Base-by-base conservation (phyloP, 2,113 vertebrate species). In the Cebus imitator region DNA sequence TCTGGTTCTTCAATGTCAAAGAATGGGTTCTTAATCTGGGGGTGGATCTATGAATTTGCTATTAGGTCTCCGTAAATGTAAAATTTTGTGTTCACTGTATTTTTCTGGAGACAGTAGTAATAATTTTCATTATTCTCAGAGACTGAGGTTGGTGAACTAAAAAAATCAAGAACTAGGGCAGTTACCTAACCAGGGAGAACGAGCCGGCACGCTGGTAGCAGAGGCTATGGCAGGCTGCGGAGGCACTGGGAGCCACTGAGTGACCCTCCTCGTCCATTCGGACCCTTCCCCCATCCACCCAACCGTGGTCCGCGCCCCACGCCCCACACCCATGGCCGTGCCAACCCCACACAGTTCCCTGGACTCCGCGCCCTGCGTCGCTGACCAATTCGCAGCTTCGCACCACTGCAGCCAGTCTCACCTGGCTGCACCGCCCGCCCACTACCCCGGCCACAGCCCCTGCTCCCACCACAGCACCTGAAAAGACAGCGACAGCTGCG, bases 341-440 rank as follows among this genome's bases (percentile, higher is more conserved):
- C 85, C 95, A 87, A 85, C 76, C 97, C 87, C 35, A 92, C 95
- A 91, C 91, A 92, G 95, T 92, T 89, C 95, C 89, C 90, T 10
- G 95, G 96, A 98, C 95, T 97, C 92, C 92, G 94, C 79, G 87
- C 91, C 90, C 57, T 8, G 58, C 76, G 70, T 93, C 93, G 96
- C 96, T 96, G 94, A 97, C 96, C 86, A 90, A 87, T 91, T 80
- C 93, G 68, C 96, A 83, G 94, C 86, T 83, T 95, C 73, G 52
- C 81, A 92, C 98, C 95, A 5, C 93, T 75, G 87, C 90, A 70
- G 95, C 93, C 87, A 92, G 87, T 91, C 98, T 98, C 97, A 98
- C 98, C 98, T 98, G 97, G 98, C 93, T 87, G 96, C 95, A 83
- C 95, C 94, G 78, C 95, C 97, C 97, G 96, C 95, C 93, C 89